Evolutionary conservation across 2,797 vertebrate species (phyloP), one percentile per base, ranked within the genome.

Genomic region (Melanogrammus aeglefinus): DNA sequence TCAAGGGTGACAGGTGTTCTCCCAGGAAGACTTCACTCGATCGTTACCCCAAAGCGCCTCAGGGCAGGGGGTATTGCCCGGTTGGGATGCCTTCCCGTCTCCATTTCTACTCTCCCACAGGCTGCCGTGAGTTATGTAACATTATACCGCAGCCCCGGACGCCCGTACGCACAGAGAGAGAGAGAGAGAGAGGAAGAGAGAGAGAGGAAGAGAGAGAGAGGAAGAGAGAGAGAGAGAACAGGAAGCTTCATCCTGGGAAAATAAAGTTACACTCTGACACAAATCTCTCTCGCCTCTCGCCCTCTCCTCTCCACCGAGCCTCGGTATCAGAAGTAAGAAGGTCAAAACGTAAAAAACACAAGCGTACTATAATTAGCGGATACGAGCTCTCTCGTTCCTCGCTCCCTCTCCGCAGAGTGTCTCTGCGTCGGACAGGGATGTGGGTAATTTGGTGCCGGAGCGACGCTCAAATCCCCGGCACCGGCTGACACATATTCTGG

Each of bases 131-230:
- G 82, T 92, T 93, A 92, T 92, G 91, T 92, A 92, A 94, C 85
- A 84, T 82, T 82, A 92, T 83, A 93, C 93, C 91, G 94, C 93
- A 94, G 92, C 85, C 87, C 75, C 77, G 85, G 80, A 83, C 75
- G 86, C 83, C 78, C 80, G 79, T 82, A 79, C 84, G 80, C 85
- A 89, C 78, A 6, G 51, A 57, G 51, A 57, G 51, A 57, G 44
- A 51, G 44, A 51, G 44, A 51, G 44, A 51, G 44, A 71, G 83
- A 51, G 44, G n/a, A n/a, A n/a, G n/a, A n/a, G 83, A 47, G 44
- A 47, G 44, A 47, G 44, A 16, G 41, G 66, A 10, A 47, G 44
- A 47, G 44, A 47, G 44, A 21, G 51, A 57, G 51, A 57, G 51
- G n/a, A 14, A 47, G 44, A 47, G 44, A 47, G 44, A 47, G 44